A percentile compares a stretch with the other conserved stretches of the same genome.
Conservation (phyloP, 2,888 invertebrate genomes). For the Cataglyphis albicans region DNA sequence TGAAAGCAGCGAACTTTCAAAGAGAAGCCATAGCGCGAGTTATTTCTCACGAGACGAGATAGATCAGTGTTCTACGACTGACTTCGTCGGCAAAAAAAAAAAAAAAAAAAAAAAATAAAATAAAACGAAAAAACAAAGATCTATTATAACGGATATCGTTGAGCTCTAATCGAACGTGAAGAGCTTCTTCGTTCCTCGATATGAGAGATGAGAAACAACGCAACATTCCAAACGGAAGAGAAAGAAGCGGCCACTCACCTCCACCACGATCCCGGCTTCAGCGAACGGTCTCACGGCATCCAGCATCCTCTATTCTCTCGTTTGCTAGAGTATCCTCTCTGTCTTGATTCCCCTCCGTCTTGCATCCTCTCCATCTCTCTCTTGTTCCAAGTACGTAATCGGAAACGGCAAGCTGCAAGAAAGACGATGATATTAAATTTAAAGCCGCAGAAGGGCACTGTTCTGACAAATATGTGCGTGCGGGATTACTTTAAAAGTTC, state of each 20-base stretch:
- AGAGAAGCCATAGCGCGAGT: not conserved
- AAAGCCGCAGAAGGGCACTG: slow-evolving; percentile 41
- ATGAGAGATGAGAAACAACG: slow-evolving; percentile 64
- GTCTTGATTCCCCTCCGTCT: slow-evolving; percentile 44
- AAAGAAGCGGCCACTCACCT: slow-evolving; percentile 76
- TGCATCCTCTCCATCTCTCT: slow-evolving; percentile 17
- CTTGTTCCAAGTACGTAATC: slow-evolving; percentile 59
- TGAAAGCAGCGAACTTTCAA: slow-evolving; percentile 9
- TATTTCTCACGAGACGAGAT: not conserved
- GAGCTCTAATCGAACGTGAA: slow-evolving; percentile 6
- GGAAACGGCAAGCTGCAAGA: slow-evolving; percentile 59
- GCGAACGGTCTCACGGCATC: slow-evolving; percentile 66
- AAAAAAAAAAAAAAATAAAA: not conserved
- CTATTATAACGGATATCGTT: not conserved
- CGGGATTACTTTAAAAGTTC: slow-evolving; percentile 31
- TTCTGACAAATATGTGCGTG: slow-evolving; percentile 23
- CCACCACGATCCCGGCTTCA: slow-evolving; percentile 68
- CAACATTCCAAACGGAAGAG: slow-evolving; percentile 75
- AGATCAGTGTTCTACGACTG: not conserved
- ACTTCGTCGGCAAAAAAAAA: not conserved
- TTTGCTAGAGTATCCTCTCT: slow-evolving; percentile 45
- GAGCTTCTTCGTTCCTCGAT: slow-evolving; percentile 32
- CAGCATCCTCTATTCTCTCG: slow-evolving; percentile 64
- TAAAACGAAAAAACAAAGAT: not conserved
- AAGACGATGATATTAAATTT: slow-evolving; percentile 52